Conservation (phyloP, 2,113 vertebrate genomes). For the Sarotherodon lohbergeri region DNA sequence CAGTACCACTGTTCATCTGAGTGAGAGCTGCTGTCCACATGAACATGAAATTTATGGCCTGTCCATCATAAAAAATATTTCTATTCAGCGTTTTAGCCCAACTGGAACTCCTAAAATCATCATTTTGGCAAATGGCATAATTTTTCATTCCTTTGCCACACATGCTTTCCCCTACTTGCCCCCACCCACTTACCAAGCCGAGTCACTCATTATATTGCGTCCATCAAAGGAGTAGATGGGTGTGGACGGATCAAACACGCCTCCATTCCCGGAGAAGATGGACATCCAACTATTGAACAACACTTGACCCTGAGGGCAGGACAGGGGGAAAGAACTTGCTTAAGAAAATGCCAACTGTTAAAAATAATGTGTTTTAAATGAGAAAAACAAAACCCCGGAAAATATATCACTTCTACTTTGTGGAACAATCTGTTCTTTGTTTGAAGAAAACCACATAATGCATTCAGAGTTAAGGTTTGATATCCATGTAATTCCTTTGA, state of each 20-base stretch:
- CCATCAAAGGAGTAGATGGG: conserved; percentile 88
- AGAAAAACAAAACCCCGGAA: neutral
- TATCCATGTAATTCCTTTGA: neutral
- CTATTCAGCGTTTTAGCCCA: neutral
- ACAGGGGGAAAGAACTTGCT: neutral
- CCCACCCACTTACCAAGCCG: conserved; percentile 75
- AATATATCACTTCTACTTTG: neutral
- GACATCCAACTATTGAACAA: conserved; percentile 86
- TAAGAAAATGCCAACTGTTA: neutral
- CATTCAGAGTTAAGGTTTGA: neutral
- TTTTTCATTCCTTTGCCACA: neutral
- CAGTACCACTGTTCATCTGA: neutral
- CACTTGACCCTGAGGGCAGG: conserved; percentile 77
- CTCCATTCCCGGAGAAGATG: conserved; percentile 81
- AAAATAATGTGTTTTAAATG: neutral
- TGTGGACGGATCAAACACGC: conserved; percentile 65
- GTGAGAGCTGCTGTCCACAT: neutral
- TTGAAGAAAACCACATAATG: neutral
- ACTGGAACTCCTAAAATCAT: neutral
- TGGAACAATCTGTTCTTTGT: neutral
- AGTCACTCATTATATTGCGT: conserved; percentile 80
- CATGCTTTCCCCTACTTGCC: neutral
- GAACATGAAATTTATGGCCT: neutral
- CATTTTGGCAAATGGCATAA: neutral
- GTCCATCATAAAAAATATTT: neutral